These are phyloP conservation scores for Matsumurasca onukii DNA, from an alignment of 1,140 invertebrate species.

Conservation along the genomic window DNA sequence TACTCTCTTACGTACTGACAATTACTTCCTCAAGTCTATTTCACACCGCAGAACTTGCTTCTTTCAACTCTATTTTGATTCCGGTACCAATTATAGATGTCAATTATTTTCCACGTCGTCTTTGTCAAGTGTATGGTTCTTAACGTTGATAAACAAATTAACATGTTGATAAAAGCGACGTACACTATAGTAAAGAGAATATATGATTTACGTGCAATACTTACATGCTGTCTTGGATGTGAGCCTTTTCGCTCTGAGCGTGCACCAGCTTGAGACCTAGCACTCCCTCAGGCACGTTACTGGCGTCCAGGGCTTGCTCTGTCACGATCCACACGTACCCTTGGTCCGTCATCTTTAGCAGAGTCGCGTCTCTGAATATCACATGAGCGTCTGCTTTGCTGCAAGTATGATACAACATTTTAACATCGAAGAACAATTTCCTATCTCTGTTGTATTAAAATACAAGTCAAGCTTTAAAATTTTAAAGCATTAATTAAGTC, in stretches of 20 bases:
- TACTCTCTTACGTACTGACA: no score
- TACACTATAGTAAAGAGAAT: no score
- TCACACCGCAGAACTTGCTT: no score
- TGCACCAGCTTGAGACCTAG: slow-evolving; percentile 87
- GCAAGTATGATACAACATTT: no score
- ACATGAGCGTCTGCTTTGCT: slow-evolving; percentile 87
- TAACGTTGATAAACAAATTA: no score
- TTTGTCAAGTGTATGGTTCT: no score
- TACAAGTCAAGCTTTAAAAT: background rate
- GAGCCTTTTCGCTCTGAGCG: slow-evolving; percentile 83
- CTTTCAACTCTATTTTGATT: no score
- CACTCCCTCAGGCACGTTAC: slow-evolving; percentile 83
- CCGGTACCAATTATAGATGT: no score
- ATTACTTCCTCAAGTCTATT: no score
- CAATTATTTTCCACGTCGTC: no score
- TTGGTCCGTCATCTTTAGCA: slow-evolving; percentile 83
- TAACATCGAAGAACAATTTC: background rate
- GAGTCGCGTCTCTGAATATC: slow-evolving; percentile 85
- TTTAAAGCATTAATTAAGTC: background rate
- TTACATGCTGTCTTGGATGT: slow-evolving; percentile 86
- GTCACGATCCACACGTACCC: slow-evolving; percentile 98
- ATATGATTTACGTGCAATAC: no score
- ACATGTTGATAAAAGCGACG: no score
- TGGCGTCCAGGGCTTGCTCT: slow-evolving; percentile 86
- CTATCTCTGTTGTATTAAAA: background rate